These are phyloP conservation scores for Lycaon pictus DNA, from an alignment of 2,113 vertebrate species.

Conservation along the genomic window DNA sequence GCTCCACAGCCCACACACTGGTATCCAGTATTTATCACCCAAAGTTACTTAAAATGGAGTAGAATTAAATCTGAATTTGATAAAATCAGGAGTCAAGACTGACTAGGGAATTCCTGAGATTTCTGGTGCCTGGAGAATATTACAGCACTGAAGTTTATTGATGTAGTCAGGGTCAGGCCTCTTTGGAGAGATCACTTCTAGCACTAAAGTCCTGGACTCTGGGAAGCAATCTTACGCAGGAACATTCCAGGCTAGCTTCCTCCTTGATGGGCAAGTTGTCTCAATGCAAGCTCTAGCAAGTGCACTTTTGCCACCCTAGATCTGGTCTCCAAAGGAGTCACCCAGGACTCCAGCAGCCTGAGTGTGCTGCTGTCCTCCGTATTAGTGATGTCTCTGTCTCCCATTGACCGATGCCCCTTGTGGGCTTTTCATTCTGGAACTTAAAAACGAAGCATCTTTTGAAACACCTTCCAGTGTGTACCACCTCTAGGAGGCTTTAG, in stretches of 20 bases:
- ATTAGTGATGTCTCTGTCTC: neutral
- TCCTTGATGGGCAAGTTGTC: neutral
- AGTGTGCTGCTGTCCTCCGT: accelerated
- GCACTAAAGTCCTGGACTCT: neutral
- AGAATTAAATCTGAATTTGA: neutral
- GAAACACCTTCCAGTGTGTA: neutral
- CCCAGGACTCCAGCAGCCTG: neutral
- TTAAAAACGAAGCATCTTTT: neutral
- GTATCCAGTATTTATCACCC: neutral
- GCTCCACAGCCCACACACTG: neutral
- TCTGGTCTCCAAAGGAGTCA: neutral
- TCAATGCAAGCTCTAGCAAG: neutral
- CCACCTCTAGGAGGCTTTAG: neutral
- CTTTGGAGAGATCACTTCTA: no score
- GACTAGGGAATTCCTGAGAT: neutral
- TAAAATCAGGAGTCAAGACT: neutral
- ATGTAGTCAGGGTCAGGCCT: neutral
- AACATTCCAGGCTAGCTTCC: neutral
- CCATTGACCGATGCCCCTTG: neutral
- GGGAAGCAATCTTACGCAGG: neutral
- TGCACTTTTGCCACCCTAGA: neutral
- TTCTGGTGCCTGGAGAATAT: neutral
- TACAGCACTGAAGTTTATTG: neutral
- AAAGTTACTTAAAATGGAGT: neutral
- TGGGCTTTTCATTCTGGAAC: neutral